Percentiles rank a stretch among this genome's conserved stretches.
phyloP scores from a whole-genome alignment of 2,113 vertebrate genomes.

The Aldabrachelys gigantea region DNA sequence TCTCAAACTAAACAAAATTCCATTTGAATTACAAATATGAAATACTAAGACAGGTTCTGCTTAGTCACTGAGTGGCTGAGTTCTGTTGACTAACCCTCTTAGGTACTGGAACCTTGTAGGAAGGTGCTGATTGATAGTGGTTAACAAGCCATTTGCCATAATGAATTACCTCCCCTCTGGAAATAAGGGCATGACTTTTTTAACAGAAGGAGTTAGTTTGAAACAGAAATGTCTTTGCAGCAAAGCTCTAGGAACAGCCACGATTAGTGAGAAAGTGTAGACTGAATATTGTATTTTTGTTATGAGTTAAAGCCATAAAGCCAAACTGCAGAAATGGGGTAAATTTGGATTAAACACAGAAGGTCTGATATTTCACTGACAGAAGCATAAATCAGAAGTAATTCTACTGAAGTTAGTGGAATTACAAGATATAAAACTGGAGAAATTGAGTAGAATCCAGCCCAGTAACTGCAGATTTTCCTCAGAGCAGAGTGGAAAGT shows the following conservation, averaged over 20 bases:
- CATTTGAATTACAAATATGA: neutral
- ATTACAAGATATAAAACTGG: neutral
- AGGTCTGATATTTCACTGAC: too few species aligned
- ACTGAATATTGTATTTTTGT: too few species aligned
- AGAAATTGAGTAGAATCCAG: neutral
- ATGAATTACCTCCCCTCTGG: neutral
- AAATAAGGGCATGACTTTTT: neutral
- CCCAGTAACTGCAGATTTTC: neutral
- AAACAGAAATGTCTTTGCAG: neutral
- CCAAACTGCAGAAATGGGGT: too few species aligned
- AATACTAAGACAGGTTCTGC: too few species aligned
- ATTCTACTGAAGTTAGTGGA: neutral
- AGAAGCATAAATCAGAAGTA: neutral
- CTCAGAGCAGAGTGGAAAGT: neutral
- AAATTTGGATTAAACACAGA: too few species aligned
- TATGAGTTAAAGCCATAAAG: too few species aligned
- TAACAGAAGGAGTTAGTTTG: neutral
- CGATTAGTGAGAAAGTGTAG: too few species aligned
- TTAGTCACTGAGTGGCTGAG: neutral
- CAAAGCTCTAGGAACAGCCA: neutral
- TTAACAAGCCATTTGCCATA: neutral
- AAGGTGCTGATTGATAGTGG: neutral
- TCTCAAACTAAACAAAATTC: neutral
- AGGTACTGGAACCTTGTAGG: accelerated
- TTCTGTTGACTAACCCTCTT: neutral